A percentile compares a stretch with the other conserved stretches of the same genome.
Conservation (phyloP, 1,140 invertebrate species). For the Hyposmocoma kahamanoa region DNA sequence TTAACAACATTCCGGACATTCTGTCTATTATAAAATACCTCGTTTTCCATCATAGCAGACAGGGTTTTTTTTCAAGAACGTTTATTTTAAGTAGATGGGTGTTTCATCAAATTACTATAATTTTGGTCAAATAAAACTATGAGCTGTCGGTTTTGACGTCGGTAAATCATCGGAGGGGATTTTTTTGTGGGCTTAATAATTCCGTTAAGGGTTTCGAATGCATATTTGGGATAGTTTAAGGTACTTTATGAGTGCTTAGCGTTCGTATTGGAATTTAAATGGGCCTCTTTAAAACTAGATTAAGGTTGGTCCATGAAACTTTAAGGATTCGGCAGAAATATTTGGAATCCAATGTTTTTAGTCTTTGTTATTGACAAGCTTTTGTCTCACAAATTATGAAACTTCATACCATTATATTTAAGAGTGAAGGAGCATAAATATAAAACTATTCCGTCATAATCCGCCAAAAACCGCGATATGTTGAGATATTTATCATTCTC, state of each 20-base stretch:
- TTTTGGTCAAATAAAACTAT: conserved; percentile 59
- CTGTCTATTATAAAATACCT: conserved; percentile 39
- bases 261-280: conserved; percentile 61
- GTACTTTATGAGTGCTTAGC: conserved; percentile 57
- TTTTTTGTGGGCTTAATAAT: conserved; percentile 62
- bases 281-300: conserved; percentile 26
- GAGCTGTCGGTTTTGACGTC: conserved; percentile 65
- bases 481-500: conserved; percentile 43
- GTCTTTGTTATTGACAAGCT: conserved; percentile 10
- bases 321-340: no score
- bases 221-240: conserved; percentile 56
- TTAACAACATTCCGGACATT: conserved; percentile 43
- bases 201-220: conserved; percentile 66
- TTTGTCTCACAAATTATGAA: not conserved
- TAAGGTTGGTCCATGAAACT: no score
- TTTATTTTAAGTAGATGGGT: conserved; percentile 61
- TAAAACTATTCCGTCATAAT: no score
- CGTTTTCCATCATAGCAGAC: conserved; percentile 28
- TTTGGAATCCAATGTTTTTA: no score
- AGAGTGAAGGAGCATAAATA: no score
- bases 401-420: not conserved
- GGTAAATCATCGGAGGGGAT: conserved; percentile 60
- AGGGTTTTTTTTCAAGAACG: conserved; percentile 33
- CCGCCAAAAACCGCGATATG: conserved; percentile 28
- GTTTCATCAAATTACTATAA: conserved; percentile 70